Evolutionary conservation across 1,140 invertebrate genomes (phyloP).

Genomic region (Drosophila gunungcola): DNA sequence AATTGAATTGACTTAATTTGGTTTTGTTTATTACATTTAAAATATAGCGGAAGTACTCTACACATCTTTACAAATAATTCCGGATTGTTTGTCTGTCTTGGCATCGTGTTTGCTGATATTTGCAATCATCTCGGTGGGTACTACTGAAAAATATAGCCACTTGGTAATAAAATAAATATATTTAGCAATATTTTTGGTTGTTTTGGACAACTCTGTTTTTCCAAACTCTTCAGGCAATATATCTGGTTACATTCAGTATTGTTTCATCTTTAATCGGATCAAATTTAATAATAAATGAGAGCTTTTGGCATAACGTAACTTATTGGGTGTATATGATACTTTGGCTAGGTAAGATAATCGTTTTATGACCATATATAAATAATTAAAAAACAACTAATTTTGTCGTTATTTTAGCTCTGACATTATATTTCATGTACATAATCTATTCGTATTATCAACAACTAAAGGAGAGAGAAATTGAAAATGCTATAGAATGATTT

Average conservation of each 20-base stretch:
- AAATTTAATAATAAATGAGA: conserved; percentile 27
- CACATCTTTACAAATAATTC: conserved; percentile 12
- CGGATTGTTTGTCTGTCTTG: conserved; percentile 3
- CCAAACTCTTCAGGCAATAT: conserved; percentile 4
- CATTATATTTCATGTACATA: conserved; percentile 32
- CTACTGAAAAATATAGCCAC: too few species aligned
- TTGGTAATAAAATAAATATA: background rate
- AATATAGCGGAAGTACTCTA: conserved; percentile 2
- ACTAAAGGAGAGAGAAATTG: background rate
- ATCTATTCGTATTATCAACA: conserved; percentile 9
- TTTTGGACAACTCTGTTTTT: conserved; percentile 6
- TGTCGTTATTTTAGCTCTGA: conserved; percentile 2
- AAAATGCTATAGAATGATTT: background rate
- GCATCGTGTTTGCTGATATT: conserved; percentile 6
- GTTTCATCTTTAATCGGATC: background rate
- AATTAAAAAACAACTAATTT: background rate
- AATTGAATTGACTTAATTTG: background rate
- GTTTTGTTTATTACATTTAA: background rate
- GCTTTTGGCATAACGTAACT: background rate
- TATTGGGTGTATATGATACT: conserved; percentile 15
- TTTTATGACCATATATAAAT: too few species aligned
- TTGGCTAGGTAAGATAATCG: conserved; percentile 7
- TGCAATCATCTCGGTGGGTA: conserved; percentile 18
- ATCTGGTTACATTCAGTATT: conserved; percentile 9
- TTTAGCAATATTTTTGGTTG: conserved; percentile 6